Conservation (phyloP, 1,140 invertebrate species). For the Leguminivora glycinivorella region DNA sequence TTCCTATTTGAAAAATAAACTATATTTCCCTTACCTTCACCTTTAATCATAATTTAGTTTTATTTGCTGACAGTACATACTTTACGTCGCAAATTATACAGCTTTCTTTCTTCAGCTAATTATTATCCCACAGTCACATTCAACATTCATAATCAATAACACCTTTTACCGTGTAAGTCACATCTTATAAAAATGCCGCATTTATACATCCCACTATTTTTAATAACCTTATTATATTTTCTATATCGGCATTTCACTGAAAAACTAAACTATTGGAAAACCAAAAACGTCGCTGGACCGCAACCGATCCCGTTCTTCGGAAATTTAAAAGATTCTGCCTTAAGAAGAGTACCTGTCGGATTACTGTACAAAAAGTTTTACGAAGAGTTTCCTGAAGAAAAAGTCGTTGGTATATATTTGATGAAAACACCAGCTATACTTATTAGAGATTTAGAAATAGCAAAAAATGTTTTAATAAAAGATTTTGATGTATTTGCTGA, state of each 20-base stretch:
- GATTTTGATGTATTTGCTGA: slow-evolving; percentile 80
- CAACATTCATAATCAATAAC: not conserved
- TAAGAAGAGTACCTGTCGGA: slow-evolving; percentile 38
- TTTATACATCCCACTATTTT: not conserved
- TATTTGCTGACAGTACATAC: too few species aligned
- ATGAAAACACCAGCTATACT: slow-evolving; percentile 73
- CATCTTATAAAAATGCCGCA: not conserved
- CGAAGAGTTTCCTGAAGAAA: slow-evolving; percentile 47
- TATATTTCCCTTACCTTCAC: too few species aligned
- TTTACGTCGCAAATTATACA: too few species aligned
- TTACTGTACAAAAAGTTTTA: slow-evolving; percentile 43
- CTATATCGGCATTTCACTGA: slow-evolving; percentile 42
- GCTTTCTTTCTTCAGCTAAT: too few species aligned
- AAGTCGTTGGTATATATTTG: slow-evolving; percentile 56
- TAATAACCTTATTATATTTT: not conserved
- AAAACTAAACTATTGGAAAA: slow-evolving; percentile 44
- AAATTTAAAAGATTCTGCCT: slow-evolving; percentile 40
- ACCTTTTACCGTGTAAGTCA: not conserved
- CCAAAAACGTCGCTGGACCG: slow-evolving; percentile 38
- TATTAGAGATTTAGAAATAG: slow-evolving; percentile 80
- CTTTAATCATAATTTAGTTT: too few species aligned
- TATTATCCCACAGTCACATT: not conserved
- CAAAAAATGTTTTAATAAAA: slow-evolving; percentile 82
- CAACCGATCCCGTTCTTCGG: slow-evolving; percentile 42
- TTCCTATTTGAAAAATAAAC: too few species aligned